Percentiles rank a stretch among this genome's conserved stretches.
phyloP scores from a whole-genome alignment of 1,140 invertebrate genomes.

The Meteorus sp. region DNA sequence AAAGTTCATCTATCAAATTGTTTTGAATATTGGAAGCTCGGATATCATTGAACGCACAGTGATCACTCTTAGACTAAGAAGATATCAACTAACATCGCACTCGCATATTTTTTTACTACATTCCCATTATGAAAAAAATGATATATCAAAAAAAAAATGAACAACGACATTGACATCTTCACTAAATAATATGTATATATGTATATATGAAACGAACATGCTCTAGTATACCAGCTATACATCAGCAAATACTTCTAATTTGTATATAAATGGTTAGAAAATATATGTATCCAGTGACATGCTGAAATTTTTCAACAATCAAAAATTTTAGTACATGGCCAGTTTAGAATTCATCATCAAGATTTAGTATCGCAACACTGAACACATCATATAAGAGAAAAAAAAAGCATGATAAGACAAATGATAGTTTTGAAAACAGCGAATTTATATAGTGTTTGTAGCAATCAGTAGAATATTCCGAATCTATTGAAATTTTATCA shows the following conservation, averaged over 20 bases:
- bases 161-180: background rate
- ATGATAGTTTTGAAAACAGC: too few species aligned
- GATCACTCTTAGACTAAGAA: too few species aligned
- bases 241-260: constrained; percentile 2
- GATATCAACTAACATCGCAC: too few species aligned
- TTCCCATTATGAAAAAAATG: too few species aligned
- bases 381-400: background rate
- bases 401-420: too few species aligned
- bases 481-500: too few species aligned
- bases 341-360: background rate
- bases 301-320: background rate
- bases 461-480: too few species aligned
- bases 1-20: constrained; percentile 3
- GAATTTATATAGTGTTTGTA: too few species aligned
- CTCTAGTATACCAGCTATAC: constrained; percentile 5
- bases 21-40: background rate
- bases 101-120: too few species aligned
- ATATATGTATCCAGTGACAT: background rate
- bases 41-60: too few species aligned
- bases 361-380: background rate
- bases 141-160: too few species aligned
- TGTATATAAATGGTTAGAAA: constrained; percentile 2
- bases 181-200: background rate
- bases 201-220: constrained; percentile 2
- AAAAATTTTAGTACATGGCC: too few species aligned